Evolutionary conservation across 1,140 invertebrate genomes (phyloP), one percentile per base, ranked within the genome.

Genomic region (Muscidifurax raptorellus): DNA sequence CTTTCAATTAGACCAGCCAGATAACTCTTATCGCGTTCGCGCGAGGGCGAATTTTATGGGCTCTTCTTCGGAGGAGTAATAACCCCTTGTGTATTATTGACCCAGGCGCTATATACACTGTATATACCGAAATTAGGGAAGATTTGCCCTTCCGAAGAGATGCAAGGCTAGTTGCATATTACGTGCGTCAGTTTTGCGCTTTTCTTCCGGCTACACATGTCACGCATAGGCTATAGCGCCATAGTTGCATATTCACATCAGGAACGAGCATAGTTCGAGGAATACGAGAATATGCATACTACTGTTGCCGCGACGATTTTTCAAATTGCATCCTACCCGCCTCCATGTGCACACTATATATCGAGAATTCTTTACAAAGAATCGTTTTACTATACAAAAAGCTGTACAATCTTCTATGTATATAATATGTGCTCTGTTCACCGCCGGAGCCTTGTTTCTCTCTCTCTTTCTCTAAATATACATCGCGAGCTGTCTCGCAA

Each of bases 1-100:
- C 90, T 92, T 92, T 92, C 91, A 92, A 92, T 92, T 92, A 92
- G 91, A 91, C 82, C 80, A 87, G 64, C 85, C 81, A 92, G 91
- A 92, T 92, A 92, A 90, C 90, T 92, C 91, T 92, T 92, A 92
- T 92, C 91, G 90, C 90, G 88, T 91, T 88, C 91, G 88, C 90
- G 89, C 75, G 80, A 47, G 72, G 86, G 88, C 76, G 85, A 86
- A 87, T 89, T 90, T 90, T 90, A 90, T 87, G 88, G 85, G 86
- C 78, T 85, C 87, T 88, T 89, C 87, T 89, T 69, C 44, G 27
- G 44, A 71, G 27, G 36, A 32, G 72, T 30, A 32, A 36, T 32
- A 74, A 32, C 75, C 52, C 52, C 52, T 59, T 59, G 52, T 59
- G 52, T 59, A 59, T 59, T 59, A 59, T 59, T 59, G 22, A 25